A percentile compares a stretch with the other conserved stretches of the same genome.
Evolutionary conservation across 2,113 vertebrate genomes (phyloP).

Genomic region (Rhinopomastus cyanomelas): DNA sequence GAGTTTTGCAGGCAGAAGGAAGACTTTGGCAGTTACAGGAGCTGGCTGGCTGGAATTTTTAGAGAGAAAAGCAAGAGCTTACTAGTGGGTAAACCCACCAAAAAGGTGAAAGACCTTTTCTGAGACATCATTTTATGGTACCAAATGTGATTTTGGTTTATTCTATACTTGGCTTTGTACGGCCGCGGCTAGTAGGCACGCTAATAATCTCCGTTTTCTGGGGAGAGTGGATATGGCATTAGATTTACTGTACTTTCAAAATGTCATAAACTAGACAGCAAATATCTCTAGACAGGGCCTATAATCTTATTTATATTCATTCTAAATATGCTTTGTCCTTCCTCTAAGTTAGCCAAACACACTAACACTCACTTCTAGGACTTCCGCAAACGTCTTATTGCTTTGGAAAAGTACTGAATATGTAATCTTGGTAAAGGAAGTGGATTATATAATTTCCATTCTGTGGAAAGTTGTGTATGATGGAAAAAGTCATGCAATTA

Average conservation of each 20-base stretch:
- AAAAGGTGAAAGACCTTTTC: too few species aligned
- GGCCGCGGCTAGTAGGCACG: background rate
- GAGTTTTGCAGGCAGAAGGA: background rate
- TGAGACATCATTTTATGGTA: too few species aligned
- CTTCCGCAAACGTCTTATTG: background rate
- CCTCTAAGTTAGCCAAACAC: background rate
- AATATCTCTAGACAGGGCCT: background rate
- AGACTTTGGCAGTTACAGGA: background rate
- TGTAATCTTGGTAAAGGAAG: background rate
- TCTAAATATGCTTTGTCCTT: background rate
- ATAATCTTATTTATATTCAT: background rate
- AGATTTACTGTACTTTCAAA: constrained; percentile 20
- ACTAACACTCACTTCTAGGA: background rate
- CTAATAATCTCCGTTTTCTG: background rate
- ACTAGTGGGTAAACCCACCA: background rate
- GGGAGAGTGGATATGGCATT: background rate
- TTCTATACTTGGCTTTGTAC: background rate
- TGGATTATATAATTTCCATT: background rate
- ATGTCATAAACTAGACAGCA: constrained; percentile 3
- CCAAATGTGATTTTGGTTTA: too few species aligned
- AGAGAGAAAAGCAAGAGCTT: background rate
- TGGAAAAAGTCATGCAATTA: background rate
- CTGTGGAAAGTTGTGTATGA: background rate
- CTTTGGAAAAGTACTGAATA: background rate
- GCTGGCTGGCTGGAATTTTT: background rate